Percentiles rank a stretch among this genome's conserved stretches.
Conservation (phyloP, 2,888 invertebrate species). For the Asteroscopus sphinx region DNA sequence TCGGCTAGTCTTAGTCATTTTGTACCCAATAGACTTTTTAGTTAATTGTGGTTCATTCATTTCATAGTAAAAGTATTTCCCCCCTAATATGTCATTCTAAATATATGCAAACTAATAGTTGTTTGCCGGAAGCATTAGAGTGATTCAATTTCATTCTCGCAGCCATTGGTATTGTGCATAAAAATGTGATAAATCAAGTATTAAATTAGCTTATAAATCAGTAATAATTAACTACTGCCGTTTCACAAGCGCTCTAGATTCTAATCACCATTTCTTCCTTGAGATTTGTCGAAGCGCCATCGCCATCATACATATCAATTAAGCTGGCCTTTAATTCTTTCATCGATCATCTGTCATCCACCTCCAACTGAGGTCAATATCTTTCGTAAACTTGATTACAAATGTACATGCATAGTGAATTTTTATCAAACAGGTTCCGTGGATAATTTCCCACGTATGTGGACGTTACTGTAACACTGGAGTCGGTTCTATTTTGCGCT, state of each 20-base stretch:
- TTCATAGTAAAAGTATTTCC: conserved; percentile 1
- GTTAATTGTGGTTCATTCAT: conserved; percentile 28
- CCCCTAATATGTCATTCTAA: conserved; percentile 1
- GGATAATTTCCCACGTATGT: conserved; percentile 46
- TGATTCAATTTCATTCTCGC: conserved; percentile 52
- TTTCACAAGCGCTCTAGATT: conserved; percentile 66
- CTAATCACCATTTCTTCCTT: conserved; percentile 63
- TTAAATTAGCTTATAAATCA: conserved; percentile 51
- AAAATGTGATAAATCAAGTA: conserved; percentile 41
- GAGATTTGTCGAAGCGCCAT: conserved; percentile 77
- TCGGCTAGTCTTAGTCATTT: conserved; percentile 61
- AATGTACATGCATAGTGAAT: conserved; percentile 75
- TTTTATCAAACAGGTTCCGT: conserved; percentile 79
- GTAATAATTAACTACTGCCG: conserved; percentile 43
- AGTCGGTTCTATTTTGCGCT: conserved; percentile 30
- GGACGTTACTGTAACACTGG: conserved; percentile 29
- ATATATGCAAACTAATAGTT: conserved; percentile 11
- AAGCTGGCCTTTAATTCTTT: conserved; percentile 74
- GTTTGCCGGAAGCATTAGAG: conserved; percentile 54
- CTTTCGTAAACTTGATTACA: conserved; percentile 77
- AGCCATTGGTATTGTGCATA: conserved; percentile 50
- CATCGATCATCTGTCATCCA: conserved; percentile 86
- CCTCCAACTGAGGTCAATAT: conserved; percentile 84
- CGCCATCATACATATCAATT: conserved; percentile 82
- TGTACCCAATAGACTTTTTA: conserved; percentile 19